Percentiles rank a stretch among this genome's conserved stretches.
phyloP scores from a whole-genome alignment of 2,888 invertebrate genomes.

The Euproctis similis region DNA sequence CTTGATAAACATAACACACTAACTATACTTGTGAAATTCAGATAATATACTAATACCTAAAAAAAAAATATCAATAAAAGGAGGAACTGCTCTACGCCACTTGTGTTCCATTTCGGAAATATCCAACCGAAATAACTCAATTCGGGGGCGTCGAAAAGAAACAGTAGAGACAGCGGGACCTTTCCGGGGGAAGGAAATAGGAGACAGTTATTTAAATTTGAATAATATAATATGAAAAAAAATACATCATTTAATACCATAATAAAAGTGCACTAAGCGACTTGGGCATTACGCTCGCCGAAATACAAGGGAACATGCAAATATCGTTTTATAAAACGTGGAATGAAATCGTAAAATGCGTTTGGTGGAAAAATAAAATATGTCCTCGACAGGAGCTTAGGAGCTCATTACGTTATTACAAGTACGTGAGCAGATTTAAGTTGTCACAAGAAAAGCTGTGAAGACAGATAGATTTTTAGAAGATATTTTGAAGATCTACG shows the following conservation, averaged over 20 bases:
- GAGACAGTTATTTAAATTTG: conserved; percentile 78
- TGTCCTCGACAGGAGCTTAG: conserved; percentile 57
- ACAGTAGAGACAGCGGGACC: conserved; percentile 59
- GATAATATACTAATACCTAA: too few species aligned
- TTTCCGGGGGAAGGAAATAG: conserved; percentile 67
- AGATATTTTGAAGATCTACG: conserved; percentile 20
- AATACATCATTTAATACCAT: conserved; percentile 78
- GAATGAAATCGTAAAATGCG: conserved; percentile 74
- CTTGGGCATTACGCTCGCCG: conserved; percentile 69
- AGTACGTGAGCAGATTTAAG: conserved; percentile 68
- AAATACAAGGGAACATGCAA: conserved; percentile 68
- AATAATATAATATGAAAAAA: conserved; percentile 78
- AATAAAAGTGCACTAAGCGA: conserved; percentile 78
- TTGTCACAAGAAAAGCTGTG: conserved; percentile 42
- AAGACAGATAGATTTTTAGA: conserved; percentile 33
- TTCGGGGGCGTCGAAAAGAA: conserved; percentile 68
- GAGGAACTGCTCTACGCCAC: conserved; percentile 32
- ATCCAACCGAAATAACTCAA: conserved; percentile 66
- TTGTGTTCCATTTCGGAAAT: conserved; percentile 45
- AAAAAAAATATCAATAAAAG: too few species aligned
- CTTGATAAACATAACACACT: too few species aligned
- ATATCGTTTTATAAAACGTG: conserved; percentile 73
- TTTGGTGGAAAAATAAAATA: conserved; percentile 69
- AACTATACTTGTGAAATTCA: too few species aligned
- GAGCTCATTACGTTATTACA: conserved; percentile 70